These are phyloP conservation scores for Parapristionchus giblindavisi DNA, from an alignment of 2,888 invertebrate genomes.

Conservation along the genomic window DNA sequence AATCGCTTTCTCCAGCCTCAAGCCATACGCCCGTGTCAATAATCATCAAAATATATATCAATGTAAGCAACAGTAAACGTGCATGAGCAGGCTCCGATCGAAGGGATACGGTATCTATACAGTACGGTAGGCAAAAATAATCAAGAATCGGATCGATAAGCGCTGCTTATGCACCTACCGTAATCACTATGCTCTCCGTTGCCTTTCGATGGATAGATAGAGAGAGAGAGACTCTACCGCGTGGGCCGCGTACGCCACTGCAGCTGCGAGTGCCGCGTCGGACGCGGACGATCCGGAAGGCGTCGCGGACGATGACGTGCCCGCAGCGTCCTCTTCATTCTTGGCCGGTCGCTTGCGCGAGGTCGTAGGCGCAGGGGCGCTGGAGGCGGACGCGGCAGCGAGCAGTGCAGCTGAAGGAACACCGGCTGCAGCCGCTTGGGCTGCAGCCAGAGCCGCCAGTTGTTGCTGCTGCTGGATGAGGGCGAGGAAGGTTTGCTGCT, in stretches of 20 bases:
- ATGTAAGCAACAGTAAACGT: too few relatives aligned
- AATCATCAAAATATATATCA: too few relatives aligned
- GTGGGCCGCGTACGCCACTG: background rate
- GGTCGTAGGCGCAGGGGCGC: background rate
- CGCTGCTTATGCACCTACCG: too few relatives aligned
- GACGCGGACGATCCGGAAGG: background rate
- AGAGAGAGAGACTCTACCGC: conserved; percentile 18
- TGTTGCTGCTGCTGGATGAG: conserved; percentile 37
- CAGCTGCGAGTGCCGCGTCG: conserved; percentile 28
- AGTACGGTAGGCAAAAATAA: too few relatives aligned
- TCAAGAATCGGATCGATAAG: too few relatives aligned
- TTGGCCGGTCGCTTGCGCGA: conserved; percentile 27
- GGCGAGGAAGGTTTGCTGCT: conserved; percentile 28
- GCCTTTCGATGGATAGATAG: too few relatives aligned
- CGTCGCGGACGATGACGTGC: conserved; percentile 2
- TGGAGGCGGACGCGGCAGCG: background rate
- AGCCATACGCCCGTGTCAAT: too few relatives aligned
- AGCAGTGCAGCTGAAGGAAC: background rate
- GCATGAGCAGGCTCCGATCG: too few relatives aligned
- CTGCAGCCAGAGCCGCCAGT: conserved; percentile 29
- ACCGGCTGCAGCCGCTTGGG: conserved; percentile 23
- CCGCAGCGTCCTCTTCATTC: too few relatives aligned
- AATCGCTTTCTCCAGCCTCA: too few relatives aligned
- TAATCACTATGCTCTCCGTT: too few relatives aligned
- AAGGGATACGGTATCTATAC: too few relatives aligned